phyloP scores from a whole-genome alignment of 2,113 vertebrate species.

The Halichoerus grypus region DNA sequence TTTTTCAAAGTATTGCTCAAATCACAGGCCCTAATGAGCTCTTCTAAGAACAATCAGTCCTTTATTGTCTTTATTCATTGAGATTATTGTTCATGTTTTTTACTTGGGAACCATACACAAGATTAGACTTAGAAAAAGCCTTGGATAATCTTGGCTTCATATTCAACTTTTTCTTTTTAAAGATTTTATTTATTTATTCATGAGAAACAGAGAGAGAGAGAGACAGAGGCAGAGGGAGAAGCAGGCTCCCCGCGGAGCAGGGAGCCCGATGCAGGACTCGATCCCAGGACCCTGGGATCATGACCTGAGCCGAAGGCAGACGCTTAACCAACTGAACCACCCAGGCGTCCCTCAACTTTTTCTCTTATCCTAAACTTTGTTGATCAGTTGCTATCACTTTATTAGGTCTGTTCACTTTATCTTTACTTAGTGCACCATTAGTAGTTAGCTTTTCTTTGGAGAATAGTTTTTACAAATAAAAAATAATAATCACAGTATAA shows the following conservation, averaged over 20 bases:
- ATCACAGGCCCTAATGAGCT: neutral
- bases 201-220: too few species aligned
- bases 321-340: too few species aligned
- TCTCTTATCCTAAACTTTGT: neutral
- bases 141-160: neutral
- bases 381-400: neutral
- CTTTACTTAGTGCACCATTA: neutral
- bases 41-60: neutral
- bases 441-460: neutral
- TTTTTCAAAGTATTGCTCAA: neutral
- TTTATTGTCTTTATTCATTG: neutral
- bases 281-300: too few species aligned
- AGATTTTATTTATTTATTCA: too few species aligned
- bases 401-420: neutral
- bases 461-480: slow-evolving; percentile 1
- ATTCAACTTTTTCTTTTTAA: slow-evolving; percentile 7
- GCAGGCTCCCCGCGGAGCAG: too few species aligned
- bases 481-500: neutral
- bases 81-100: neutral
- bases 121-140: neutral
- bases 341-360: neutral
- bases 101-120: neutral
- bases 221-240: too few species aligned
- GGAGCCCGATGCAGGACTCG: too few species aligned
- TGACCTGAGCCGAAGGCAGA: too few species aligned